Evolutionary conservation across 2,888 invertebrate species (phyloP).

Genomic region (Tetragonisca angustula): DNA sequence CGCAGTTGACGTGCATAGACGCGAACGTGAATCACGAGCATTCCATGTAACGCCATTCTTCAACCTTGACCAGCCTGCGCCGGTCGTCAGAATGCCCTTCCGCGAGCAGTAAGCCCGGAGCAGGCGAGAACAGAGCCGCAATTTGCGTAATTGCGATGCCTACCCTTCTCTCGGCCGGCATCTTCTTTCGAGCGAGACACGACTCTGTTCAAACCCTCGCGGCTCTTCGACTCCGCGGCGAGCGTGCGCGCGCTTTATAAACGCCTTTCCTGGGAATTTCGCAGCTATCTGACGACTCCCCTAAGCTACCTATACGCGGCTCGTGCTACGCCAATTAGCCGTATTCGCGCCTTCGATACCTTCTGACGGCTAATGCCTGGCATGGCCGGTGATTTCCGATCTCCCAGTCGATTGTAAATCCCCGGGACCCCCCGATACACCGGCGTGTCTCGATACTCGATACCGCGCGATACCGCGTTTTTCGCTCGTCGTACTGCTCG

Average conservation of each 20-base stretch:
- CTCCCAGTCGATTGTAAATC: conserved; percentile 49
- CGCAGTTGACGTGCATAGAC: background rate
- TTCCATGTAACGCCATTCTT: conserved; percentile 58
- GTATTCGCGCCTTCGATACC: conserved; percentile 59
- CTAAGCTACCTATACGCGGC: conserved; percentile 48
- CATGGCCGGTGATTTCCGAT: conserved; percentile 61
- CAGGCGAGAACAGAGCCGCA: conserved; percentile 81
- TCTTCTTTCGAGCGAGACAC: conserved; percentile 37
- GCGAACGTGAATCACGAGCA: conserved; percentile 42
- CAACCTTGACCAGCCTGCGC: conserved; percentile 13
- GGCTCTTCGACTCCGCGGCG: background rate
- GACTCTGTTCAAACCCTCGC: conserved; percentile 45
- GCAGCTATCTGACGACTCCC: conserved; percentile 56
- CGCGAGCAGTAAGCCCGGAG: conserved; percentile 70
- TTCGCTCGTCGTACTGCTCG: conserved; percentile 9
- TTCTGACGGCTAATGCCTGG: conserved; percentile 44
- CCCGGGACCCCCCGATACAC: background rate
- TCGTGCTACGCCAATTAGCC: conserved; percentile 72
- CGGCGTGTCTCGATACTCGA: conserved; percentile 25
- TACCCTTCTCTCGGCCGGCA: conserved; percentile 67
- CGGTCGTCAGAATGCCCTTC: conserved; percentile 56
- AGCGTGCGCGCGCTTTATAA: conserved; percentile 51
- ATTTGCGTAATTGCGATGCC: conserved; percentile 82
- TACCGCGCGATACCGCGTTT: conserved; percentile 22
- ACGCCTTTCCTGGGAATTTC: conserved; percentile 68